A percentile compares a stretch with the other conserved stretches of the same genome.
phyloP scores from a whole-genome alignment of 1,140 invertebrate species.

The Microplitis demolitor region DNA sequence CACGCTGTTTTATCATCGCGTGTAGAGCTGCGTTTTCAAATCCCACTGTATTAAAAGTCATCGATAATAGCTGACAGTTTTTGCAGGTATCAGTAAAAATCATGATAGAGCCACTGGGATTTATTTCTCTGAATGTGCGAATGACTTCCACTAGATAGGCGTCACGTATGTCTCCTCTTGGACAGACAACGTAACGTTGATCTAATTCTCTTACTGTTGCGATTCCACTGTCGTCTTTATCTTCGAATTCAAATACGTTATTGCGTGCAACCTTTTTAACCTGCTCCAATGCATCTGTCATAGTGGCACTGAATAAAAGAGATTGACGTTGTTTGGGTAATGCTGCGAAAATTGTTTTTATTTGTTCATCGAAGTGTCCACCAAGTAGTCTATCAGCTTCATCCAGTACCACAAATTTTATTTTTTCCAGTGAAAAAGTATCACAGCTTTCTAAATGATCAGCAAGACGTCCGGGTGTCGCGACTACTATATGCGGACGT shows the following conservation, averaged over 20 bases:
- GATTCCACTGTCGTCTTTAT: conserved; percentile 66
- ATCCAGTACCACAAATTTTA: conserved; percentile 88
- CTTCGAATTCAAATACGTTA: conserved; percentile 63
- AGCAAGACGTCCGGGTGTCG: conserved; percentile 87
- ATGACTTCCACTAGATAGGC: conserved; percentile 91
- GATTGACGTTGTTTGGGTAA: conserved; percentile 84
- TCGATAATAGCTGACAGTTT: conserved; percentile 82
- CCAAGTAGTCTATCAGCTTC: conserved; percentile 90
- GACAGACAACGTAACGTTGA: conserved; percentile 89
- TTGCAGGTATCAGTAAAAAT: conserved; percentile 95
- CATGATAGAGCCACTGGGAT: conserved; percentile 82
- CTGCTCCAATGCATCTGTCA: conserved; percentile 83
- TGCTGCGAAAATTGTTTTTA: conserved; percentile 81
- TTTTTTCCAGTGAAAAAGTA: conserved; percentile 79
- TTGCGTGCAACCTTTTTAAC: conserved; percentile 70
- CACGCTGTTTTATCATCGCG: conserved; percentile 82
- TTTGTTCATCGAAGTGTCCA: conserved; percentile 79
- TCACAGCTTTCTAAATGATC: conserved; percentile 87
- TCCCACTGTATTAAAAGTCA: conserved; percentile 84
- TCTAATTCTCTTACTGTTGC: conserved; percentile 86
- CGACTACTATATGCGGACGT: conserved; percentile 91
- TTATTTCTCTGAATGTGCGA: conserved; percentile 73
- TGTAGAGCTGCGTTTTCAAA: conserved; percentile 87
- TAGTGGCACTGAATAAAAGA: conserved; percentile 94
- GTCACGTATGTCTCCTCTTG: conserved; percentile 86